Percentiles rank a stretch among this genome's conserved stretches.
These are phyloP conservation scores for fruit fly (Drosophila melanogaster) DNA, from an alignment of 1,140 invertebrate species.

Conservation along the genomic window DNA sequence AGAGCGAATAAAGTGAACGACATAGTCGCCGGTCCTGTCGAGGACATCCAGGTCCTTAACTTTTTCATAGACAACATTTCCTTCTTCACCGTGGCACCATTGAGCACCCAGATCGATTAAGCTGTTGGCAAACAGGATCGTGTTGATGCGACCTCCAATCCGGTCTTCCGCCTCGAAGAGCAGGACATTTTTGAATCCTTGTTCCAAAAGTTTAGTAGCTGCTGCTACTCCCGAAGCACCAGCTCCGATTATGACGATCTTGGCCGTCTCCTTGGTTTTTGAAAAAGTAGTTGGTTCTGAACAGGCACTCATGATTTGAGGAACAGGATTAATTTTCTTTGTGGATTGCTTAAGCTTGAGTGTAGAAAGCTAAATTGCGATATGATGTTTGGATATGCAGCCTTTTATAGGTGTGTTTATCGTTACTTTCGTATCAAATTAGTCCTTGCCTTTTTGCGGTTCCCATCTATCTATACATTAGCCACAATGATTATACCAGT, in stretches of 20 bases:
- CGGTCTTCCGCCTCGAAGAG: conserved; percentile 89
- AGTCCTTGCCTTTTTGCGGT: conserved; percentile 8
- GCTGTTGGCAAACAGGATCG: conserved; percentile 86
- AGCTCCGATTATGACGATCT: conserved; percentile 86
- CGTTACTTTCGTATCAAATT: not conserved
- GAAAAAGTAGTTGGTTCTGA: not conserved
- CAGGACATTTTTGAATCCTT: conserved; percentile 86
- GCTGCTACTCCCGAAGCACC: conserved; percentile 87
- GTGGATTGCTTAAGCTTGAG: not conserved
- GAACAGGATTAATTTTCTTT: too few relatives aligned
- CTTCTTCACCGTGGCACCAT: conserved; percentile 90
- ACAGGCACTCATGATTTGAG: conserved; percentile 19
- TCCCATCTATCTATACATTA: not conserved
- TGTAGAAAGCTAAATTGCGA: conserved; percentile 4
- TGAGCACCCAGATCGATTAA: conserved; percentile 93
- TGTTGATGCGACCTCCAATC: conserved; percentile 89
- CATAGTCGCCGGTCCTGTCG: conserved; percentile 54
- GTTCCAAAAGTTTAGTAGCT: conserved; percentile 85
- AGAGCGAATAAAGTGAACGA: conserved; percentile 74
- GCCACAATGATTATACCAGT: not conserved
- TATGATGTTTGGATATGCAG: not conserved
- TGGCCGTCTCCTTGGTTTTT: conserved; percentile 56
- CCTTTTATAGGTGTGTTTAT: conserved; percentile 9
- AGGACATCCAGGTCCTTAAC: conserved; percentile 87
- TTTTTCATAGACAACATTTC: conserved; percentile 89